Evolutionary conservation across 2,888 invertebrate genomes (phyloP).

Genomic region (Gastracanthus pulcherrimus): DNA sequence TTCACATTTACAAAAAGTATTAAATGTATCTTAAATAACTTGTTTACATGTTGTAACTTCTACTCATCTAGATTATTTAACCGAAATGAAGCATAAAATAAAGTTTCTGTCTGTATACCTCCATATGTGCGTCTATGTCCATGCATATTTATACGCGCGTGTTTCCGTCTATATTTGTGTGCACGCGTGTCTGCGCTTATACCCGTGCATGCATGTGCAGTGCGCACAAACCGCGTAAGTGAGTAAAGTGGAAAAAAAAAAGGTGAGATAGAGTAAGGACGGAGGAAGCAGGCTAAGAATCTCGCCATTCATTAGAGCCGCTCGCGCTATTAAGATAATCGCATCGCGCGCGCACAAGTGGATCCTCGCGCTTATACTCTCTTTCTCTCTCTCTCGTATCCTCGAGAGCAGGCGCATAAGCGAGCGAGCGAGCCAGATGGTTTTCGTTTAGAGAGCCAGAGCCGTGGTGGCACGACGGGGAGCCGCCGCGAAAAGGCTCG

Average conservation of each 20-base stretch:
- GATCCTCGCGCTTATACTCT: constrained; percentile 1
- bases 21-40: too few species aligned
- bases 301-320: constrained; percentile 74
- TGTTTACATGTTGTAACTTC: too few species aligned
- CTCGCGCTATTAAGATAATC: constrained; percentile 75
- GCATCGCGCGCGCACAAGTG: constrained; percentile 59
- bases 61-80: too few species aligned
- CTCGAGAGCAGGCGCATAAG: too few species aligned
- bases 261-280: not conserved
- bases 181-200: not conserved
- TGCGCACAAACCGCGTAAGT: not conserved
- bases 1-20: too few species aligned
- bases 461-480: constrained; percentile 34
- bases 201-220: not conserved
- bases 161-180: too few species aligned
- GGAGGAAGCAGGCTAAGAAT: constrained; percentile 62
- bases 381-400: too few species aligned
- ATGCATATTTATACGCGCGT: too few species aligned
- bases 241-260: not conserved
- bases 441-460: constrained; percentile 58
- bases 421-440: constrained; percentile 58
- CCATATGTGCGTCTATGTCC: too few species aligned
- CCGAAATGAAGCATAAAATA: too few species aligned
- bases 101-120: too few species aligned
- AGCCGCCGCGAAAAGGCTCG: constrained; percentile 33